Conservation (phyloP, 2,797 vertebrate species). For the Gastrophryne carolinensis region DNA sequence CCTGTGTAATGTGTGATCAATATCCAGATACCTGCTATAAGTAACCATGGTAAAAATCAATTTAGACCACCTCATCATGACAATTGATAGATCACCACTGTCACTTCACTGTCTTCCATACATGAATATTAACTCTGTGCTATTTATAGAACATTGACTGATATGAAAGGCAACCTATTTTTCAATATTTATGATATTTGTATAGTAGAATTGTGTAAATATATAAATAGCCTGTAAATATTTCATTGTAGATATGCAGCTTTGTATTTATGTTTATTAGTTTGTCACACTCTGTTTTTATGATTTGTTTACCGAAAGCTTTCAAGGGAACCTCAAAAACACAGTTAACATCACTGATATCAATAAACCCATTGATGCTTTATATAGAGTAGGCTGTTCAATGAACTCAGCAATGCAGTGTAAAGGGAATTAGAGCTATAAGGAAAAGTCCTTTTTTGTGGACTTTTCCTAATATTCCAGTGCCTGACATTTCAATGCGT, state of each 20-base stretch:
- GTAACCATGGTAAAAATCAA: background rate
- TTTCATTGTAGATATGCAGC: conserved; percentile 74
- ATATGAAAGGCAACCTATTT: conserved; percentile 96
- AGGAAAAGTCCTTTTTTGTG: too few relatives aligned
- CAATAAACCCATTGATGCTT: background rate
- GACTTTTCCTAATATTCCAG: too few relatives aligned
- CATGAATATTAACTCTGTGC: conserved; percentile 79
- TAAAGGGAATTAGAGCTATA: background rate
- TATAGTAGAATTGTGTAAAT: conserved; percentile 72
- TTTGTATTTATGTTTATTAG: conserved; percentile 43
- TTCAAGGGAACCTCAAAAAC: conserved; percentile 28
- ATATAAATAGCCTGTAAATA: conserved; percentile 78
- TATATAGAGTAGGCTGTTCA: background rate
- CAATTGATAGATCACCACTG: conserved; percentile 67
- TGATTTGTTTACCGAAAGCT: background rate
- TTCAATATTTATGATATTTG: conserved; percentile 91
- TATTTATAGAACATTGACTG: conserved; percentile 93
- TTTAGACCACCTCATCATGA: background rate
- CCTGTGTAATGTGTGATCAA: background rate
- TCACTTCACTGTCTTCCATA: conserved; percentile 83
- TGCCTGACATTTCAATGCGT: too few relatives aligned
- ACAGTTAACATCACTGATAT: background rate
- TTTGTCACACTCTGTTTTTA: too few relatives aligned
- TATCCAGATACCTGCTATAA: background rate
- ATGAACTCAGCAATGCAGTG: background rate